These are phyloP conservation scores for Archilochus colubris DNA, from an alignment of 2,113 vertebrate genomes.

Conservation along the genomic window DNA sequence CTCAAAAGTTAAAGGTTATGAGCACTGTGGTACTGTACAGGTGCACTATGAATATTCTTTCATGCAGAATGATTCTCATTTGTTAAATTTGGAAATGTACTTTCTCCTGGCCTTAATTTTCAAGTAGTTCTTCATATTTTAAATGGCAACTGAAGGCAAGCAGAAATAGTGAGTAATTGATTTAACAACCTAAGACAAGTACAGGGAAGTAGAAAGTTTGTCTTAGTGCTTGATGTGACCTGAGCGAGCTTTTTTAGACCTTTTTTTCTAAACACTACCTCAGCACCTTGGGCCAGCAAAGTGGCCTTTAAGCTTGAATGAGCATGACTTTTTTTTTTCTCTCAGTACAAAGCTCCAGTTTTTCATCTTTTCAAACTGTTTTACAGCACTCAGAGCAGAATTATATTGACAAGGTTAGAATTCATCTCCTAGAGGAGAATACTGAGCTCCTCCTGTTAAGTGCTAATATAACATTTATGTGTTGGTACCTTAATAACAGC, in stretches of 20 bases:
- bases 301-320: slow-evolving; percentile 91
- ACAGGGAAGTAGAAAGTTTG: slow-evolving; percentile 74
- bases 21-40: neutral
- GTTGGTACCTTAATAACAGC: slow-evolving; percentile 82
- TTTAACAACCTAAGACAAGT: slow-evolving; percentile 84
- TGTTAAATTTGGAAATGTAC: slow-evolving; percentile 64
- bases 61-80: slow-evolving; percentile 61
- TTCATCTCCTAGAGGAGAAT: slow-evolving; percentile 86
- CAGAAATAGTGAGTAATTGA: slow-evolving; percentile 76
- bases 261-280: slow-evolving; percentile 72
- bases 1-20: slow-evolving; percentile 43
- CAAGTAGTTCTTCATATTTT: slow-evolving; percentile 54
- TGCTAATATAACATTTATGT: slow-evolving; percentile 96
- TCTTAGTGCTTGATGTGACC: slow-evolving; percentile 78
- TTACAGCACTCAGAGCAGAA: slow-evolving; percentile 80
- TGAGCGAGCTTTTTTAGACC: slow-evolving; percentile 77
- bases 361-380: slow-evolving; percentile 83
- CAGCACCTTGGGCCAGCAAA: slow-evolving; percentile 83
- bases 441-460: slow-evolving; percentile 82
- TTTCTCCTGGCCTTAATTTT: slow-evolving; percentile 68
- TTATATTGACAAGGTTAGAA: slow-evolving; percentile 92
- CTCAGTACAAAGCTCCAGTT: slow-evolving; percentile 70
- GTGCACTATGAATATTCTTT: slow-evolving; percentile 26
- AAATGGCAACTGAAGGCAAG: slow-evolving; percentile 71
- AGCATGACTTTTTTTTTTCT: slow-evolving; percentile 72